Conservation (phyloP, 2,888 invertebrate species). For the Mystacides longicornis region DNA sequence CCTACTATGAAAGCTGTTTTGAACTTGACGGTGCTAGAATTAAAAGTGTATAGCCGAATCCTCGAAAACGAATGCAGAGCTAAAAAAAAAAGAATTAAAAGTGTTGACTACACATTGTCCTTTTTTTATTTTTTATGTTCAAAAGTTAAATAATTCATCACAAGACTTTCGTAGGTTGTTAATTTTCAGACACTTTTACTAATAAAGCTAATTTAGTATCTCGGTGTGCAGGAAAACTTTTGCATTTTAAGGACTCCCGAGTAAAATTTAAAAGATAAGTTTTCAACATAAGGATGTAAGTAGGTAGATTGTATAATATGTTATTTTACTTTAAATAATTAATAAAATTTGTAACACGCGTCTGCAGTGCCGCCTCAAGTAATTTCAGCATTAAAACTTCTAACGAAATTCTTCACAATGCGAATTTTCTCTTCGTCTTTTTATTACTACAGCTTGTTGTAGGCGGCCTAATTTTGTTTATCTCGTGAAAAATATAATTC, state of each 20-base stretch:
- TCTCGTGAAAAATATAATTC: neutral
- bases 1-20: too few relatives aligned
- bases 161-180: neutral
- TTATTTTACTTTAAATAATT: slow-evolving; percentile 1
- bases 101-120: neutral
- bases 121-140: too few relatives aligned
- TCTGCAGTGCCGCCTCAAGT: neutral
- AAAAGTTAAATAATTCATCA: neutral
- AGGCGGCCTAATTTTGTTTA: neutral
- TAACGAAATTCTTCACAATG: neutral
- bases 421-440: neutral
- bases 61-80: neutral
- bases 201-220: slow-evolving; percentile 1
- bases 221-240: slow-evolving; percentile 3
- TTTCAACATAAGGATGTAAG: slow-evolving; percentile 4
- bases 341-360: slow-evolving; percentile 1
- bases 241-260: slow-evolving; percentile 11
- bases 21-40: too few relatives aligned
- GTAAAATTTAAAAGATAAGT: slow-evolving; percentile 23
- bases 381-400: neutral
- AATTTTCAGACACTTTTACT: slow-evolving; percentile 2
- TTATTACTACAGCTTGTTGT: neutral
- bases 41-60: too few relatives aligned
- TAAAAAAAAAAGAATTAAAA: neutral
- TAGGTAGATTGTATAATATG: neutral